Conservation (phyloP, 2,113 vertebrate species). For the Passerina amoena region DNA sequence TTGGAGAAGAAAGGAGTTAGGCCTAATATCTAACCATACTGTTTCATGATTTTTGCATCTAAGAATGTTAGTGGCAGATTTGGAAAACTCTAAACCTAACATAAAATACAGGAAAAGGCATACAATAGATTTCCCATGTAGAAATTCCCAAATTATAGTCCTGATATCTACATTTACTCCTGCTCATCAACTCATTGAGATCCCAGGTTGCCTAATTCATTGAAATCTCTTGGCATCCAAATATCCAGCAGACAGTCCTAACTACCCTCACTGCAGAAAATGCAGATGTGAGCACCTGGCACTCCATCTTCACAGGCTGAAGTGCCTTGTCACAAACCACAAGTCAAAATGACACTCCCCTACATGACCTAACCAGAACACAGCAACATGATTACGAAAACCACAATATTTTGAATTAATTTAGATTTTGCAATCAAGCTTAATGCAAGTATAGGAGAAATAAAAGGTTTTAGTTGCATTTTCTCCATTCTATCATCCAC, state of each 20-base stretch:
- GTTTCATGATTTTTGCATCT: background rate
- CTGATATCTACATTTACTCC: background rate
- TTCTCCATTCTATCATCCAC: background rate
- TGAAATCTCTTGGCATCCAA: background rate
- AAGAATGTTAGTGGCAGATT: background rate
- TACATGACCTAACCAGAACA: background rate
- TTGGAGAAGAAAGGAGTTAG: background rate
- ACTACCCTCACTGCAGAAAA: background rate
- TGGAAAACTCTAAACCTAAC: background rate
- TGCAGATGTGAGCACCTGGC: background rate
- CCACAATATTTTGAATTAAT: background rate
- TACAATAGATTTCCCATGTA: background rate
- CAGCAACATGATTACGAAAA: background rate
- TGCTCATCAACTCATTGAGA: background rate
- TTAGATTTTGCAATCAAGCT: background rate
- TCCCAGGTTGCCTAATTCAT: background rate
- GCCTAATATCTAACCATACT: background rate
- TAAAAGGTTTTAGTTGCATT: background rate
- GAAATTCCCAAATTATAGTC: background rate
- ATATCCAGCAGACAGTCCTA: background rate
- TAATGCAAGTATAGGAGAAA: background rate
- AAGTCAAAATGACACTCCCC: background rate
- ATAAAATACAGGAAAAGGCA: background rate
- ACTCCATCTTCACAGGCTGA: fast-evolving
- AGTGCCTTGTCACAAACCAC: background rate